Evolutionary conservation across 1,140 invertebrate genomes (phyloP), one percentile per base, ranked within the genome.

Genomic region (Pogonomyrmex californicus): DNA sequence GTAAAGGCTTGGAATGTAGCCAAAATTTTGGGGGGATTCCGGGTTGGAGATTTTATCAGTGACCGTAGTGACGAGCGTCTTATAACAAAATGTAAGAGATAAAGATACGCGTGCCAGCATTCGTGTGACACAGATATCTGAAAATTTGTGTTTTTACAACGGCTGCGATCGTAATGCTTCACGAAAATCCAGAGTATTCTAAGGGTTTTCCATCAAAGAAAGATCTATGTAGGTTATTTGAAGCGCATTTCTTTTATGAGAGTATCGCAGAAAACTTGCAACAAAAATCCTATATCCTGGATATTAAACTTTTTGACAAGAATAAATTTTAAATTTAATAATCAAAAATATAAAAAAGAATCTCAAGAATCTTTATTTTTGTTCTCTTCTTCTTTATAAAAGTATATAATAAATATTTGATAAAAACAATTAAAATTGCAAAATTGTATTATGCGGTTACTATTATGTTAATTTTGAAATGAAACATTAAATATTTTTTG

Each of bases 141-240:
- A 78, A 85, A 78, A 78, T 88, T 88, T 51, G 65, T 85, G 51
- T 85, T 78, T 78, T 88, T 73, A 85, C 58, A 51, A 51, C 30
- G n/a, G 23, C 41, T 33, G 12, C 23, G 49, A 33, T 10, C 4
- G 33, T 76, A 51, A 88, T 23, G 58, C 51, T 23, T 65, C 12
- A 41, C 12, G 38, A 41, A 4, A 58, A 77, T 9, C 12, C 4
- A 68, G 36, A 1, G 17, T 44, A 23, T 65, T n/a, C 10, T 9
- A 5, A 4, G 14, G 33, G 14, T 54, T 73, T 49, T 10, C 54
- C 5, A 10, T n/a, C n/a, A 75, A 75, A 23, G 10, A 58, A 36
- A 54, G 2, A 75, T 77, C 62, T 9, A 1, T 14, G 12, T 14
- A 17, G 23, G 14, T n/a, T n/a, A 77, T 63, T 77, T 63, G 36